Percentiles rank a stretch among this genome's conserved stretches.
phyloP scores from a whole-genome alignment of 2,888 invertebrate species.

The Ephialtes manifestator region DNA sequence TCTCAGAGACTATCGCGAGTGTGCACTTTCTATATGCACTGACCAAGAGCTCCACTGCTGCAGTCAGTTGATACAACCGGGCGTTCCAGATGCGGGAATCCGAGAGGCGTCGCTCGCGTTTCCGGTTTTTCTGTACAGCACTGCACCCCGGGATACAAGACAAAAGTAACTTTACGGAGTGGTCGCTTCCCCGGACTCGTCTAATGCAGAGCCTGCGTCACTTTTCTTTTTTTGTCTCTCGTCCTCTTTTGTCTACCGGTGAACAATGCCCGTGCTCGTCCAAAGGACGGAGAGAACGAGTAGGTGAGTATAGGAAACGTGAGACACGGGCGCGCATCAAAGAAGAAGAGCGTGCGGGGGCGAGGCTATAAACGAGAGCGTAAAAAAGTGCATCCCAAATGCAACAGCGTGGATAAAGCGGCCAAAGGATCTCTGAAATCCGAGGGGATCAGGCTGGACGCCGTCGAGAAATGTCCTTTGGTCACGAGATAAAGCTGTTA shows the following conservation, averaged over 20 bases:
- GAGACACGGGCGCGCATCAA: constrained; percentile 46
- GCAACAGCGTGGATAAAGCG: constrained; percentile 34
- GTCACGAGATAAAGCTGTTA: constrained; percentile 28
- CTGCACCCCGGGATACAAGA: constrained; percentile 14
- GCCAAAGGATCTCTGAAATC: constrained; percentile 17
- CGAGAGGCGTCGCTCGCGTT: constrained; percentile 50
- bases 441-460: constrained; percentile 24
- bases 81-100: constrained; percentile 54
- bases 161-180: constrained; percentile 57
- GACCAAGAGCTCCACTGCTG: constrained; percentile 1
- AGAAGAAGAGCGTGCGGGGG: constrained; percentile 5
- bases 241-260: constrained; percentile 61
- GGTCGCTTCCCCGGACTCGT: constrained; percentile 25
- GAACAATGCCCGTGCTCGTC: constrained; percentile 56
- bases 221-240: constrained; percentile 6
- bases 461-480: constrained; percentile 4
- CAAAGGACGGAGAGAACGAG: constrained; percentile 5
- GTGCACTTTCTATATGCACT: constrained; percentile 20
- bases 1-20: background rate
- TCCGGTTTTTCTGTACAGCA: constrained; percentile 58
- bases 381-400: constrained; percentile 47
- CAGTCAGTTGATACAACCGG: constrained; percentile 6
- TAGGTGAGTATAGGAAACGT: constrained; percentile 49
- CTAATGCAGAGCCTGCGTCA: constrained; percentile 32
- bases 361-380: constrained; percentile 34